These are phyloP conservation scores for Euphonia xanthogaster DNA, from an alignment of 2,797 vertebrate species.

Conservation along the genomic window DNA sequence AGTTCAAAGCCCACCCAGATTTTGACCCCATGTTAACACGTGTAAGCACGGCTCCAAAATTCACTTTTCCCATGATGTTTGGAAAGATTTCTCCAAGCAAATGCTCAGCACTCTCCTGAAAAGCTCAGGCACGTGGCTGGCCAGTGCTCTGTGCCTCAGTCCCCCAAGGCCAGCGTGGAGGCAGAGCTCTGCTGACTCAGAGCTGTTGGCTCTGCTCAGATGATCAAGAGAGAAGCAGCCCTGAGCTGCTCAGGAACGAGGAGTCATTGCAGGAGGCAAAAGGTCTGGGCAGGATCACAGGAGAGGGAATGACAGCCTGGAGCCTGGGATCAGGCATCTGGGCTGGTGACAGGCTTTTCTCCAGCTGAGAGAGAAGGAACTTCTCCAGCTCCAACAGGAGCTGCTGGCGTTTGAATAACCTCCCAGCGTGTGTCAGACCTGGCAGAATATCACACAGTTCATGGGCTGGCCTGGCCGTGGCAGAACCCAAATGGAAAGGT, in stretches of 20 bases:
- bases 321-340: fast-evolving
- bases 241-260: background rate
- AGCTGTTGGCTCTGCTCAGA: background rate
- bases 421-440: background rate
- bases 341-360: background rate
- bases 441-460: background rate
- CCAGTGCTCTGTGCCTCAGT: background rate
- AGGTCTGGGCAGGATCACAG: background rate
- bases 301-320: background rate
- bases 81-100: background rate
- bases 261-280: background rate
- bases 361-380: background rate
- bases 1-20: background rate
- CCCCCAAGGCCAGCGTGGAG: fast-evolving
- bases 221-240: background rate
- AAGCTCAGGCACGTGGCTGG: background rate
- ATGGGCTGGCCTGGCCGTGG: background rate
- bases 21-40: background rate
- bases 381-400: background rate
- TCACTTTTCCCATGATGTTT: background rate
- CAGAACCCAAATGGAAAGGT: background rate
- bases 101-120: background rate
- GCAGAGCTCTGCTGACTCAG: background rate
- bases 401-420: background rate
- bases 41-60: background rate